Conservation (phyloP, 2,888 invertebrate species). For the Iphiclides podalirius region DNA sequence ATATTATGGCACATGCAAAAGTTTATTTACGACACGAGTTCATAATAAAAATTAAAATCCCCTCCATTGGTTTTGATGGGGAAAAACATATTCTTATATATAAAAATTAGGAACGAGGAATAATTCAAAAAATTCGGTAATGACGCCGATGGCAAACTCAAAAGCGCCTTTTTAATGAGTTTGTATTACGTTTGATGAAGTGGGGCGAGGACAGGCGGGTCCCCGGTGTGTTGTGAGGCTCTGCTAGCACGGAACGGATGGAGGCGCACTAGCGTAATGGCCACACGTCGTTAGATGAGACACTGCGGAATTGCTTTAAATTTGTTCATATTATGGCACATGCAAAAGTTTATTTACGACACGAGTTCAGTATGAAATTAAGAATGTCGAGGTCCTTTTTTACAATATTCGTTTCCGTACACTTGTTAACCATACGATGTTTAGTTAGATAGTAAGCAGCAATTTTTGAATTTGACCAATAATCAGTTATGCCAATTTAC, state of each 20-base stretch:
- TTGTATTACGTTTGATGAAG: constrained; percentile 14
- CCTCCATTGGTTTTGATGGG: too few species aligned
- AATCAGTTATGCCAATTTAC: too few species aligned
- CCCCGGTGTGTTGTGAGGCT: constrained; percentile 7
- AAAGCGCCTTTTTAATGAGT: constrained; percentile 20
- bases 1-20: not conserved
- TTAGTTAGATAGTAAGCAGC: too few species aligned
- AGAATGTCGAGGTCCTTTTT: too few species aligned
- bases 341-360: too few species aligned
- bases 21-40: not conserved
- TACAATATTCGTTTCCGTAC: too few species aligned
- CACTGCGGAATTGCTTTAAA: not conserved
- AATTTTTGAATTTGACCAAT: too few species aligned
- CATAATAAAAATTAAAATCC: too few species aligned
- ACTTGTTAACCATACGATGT: too few species aligned
- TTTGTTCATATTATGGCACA: not conserved
- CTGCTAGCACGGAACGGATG: constrained; percentile 2
- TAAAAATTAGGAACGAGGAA: too few species aligned
- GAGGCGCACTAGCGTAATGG: constrained; percentile 2
- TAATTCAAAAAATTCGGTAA: not conserved
- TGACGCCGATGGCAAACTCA: not conserved
- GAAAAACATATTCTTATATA: too few species aligned
- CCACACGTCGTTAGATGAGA: constrained; percentile 1
- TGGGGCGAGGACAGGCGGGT: constrained; percentile 13
- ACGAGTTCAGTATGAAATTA: too few species aligned